These are phyloP conservation scores for Anser brachyrhynchus DNA, from an alignment of 2,113 vertebrate genomes.

Conservation along the genomic window DNA sequence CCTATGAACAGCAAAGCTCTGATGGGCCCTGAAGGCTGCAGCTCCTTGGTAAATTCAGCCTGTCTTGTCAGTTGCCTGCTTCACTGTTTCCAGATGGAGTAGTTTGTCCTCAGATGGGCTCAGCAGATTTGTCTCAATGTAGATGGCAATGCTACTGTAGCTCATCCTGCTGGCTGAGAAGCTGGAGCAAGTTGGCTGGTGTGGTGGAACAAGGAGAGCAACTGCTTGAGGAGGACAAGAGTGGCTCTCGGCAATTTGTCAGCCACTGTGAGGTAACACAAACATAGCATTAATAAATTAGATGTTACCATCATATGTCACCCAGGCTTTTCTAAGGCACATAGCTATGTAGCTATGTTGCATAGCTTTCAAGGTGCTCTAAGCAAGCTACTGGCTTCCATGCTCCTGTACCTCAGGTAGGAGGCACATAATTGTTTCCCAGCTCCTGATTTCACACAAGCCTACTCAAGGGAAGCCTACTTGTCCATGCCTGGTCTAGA, in stretches of 20 bases:
- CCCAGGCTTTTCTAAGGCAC: background rate
- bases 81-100: constrained; percentile 70
- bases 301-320: background rate
- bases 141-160: constrained; percentile 84
- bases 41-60: background rate
- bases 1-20: background rate
- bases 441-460: background rate
- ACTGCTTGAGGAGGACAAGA: constrained; percentile 77
- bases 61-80: constrained; percentile 75
- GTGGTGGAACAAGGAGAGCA: constrained; percentile 80
- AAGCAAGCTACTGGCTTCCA: background rate
- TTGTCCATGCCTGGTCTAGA: background rate
- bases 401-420: background rate
- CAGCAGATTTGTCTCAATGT: constrained; percentile 84
- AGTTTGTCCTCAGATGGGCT: constrained; percentile 45
- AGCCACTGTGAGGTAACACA: constrained; percentile 68
- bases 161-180: constrained; percentile 82
- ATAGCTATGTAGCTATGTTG: background rate
- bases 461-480: background rate
- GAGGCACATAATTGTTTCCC: background rate
- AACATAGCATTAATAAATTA: background rate
- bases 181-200: constrained; percentile 71
- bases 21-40: background rate
- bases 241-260: constrained; percentile 77
- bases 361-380: background rate